Evolutionary conservation across 2,113 vertebrate genomes (phyloP).

Genomic region (Eurypyga helias): DNA sequence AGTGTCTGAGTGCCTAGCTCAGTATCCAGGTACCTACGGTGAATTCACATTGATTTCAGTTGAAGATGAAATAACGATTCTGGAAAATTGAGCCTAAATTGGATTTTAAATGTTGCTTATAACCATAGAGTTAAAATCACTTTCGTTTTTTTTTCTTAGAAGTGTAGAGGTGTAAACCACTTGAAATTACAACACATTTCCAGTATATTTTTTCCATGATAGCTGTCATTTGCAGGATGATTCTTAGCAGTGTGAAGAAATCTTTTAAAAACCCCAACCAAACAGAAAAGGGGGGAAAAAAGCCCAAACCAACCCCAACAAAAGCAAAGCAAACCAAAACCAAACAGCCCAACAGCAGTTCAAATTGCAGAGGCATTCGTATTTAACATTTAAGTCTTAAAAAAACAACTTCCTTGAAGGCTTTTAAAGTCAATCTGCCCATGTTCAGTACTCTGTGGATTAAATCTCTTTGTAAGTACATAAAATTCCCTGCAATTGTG

Average conservation of each 20-base stretch:
- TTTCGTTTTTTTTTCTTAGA: background rate
- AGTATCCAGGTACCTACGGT: background rate
- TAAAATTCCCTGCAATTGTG: background rate
- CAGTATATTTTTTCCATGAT: background rate
- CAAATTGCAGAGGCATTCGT: background rate
- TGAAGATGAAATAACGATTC: background rate
- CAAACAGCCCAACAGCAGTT: background rate
- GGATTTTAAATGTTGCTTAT: background rate
- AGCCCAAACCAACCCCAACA: background rate
- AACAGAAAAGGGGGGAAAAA: background rate
- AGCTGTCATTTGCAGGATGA: background rate
- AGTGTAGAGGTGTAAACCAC: background rate
- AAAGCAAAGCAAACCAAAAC: background rate
- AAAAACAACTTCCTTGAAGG: background rate
- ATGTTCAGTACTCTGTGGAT: background rate
- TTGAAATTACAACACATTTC: background rate
- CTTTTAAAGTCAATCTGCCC: background rate
- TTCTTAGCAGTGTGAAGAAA: background rate
- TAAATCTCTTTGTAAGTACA: background rate
- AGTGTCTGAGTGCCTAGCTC: background rate
- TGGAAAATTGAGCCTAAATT: background rate
- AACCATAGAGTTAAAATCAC: background rate
- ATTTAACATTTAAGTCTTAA: background rate
- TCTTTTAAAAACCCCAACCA: background rate
- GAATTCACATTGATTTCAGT: background rate